These are phyloP conservation scores for Thunnus maccoyii DNA, from an alignment of 2,113 vertebrate genomes.

Conservation along the genomic window DNA sequence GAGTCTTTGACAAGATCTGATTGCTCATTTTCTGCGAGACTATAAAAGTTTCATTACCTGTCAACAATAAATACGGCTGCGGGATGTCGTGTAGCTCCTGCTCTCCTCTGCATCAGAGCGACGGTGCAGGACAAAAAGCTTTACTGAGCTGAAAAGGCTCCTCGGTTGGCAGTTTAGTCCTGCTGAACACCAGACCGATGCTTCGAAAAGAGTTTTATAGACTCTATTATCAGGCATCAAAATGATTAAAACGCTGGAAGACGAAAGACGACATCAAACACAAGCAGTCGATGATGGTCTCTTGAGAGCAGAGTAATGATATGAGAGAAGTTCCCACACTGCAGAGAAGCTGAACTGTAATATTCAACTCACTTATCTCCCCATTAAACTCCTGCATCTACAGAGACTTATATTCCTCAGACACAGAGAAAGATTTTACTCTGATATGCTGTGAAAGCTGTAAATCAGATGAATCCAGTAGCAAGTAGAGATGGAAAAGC, in stretches of 20 bases:
- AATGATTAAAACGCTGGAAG: no score
- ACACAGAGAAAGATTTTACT: not conserved
- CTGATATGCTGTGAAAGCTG: not conserved
- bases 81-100: not conserved
- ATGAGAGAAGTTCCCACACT: not conserved
- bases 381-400: slow-evolving; percentile 2
- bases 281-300: not conserved
- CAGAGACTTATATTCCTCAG: not conserved
- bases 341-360: not conserved
- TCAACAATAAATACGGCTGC: not conserved
- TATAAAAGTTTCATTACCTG: not conserved
- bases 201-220: not conserved
- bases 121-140: no score
- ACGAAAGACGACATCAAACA: no score
- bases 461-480: not conserved
- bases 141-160: not conserved
- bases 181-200: not conserved
- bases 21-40: not conserved
- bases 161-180: not conserved
- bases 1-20: not conserved
- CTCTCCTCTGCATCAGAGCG: no score
- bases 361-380: slow-evolving; percentile 14
- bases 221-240: no score
- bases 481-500: not conserved
- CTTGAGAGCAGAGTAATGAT: not conserved